These are phyloP conservation scores for Megathymus violae DNA, from an alignment of 1,140 invertebrate species.

Conservation along the genomic window DNA sequence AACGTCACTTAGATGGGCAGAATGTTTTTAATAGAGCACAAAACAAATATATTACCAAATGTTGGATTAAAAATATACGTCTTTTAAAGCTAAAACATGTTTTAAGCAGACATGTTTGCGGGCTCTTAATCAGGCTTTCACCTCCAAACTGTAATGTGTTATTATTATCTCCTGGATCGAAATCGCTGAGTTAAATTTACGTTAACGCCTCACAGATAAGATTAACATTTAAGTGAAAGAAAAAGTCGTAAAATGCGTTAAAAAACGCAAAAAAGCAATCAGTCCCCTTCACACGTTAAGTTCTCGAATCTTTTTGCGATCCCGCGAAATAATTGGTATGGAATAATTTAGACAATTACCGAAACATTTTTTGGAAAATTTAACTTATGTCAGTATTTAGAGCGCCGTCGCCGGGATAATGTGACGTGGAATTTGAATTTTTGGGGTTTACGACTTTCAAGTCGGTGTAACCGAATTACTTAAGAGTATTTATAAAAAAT, in stretches of 20 bases:
- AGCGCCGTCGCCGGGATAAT: too few species aligned
- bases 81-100: neutral
- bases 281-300: constrained; percentile 2
- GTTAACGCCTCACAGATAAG: constrained; percentile 19
- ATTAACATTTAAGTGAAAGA: constrained; percentile 1
- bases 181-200: constrained; percentile 25
- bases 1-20: too few species aligned
- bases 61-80: too few species aligned
- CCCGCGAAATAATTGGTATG: constrained; percentile 9
- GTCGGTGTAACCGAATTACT: too few species aligned
- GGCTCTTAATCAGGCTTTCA: constrained; percentile 15
- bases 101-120: constrained; percentile 9
- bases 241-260: neutral
- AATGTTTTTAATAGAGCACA: too few species aligned
- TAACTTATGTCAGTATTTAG: constrained; percentile 3
- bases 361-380: constrained; percentile 7
- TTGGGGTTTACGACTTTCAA: neutral
- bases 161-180: constrained; percentile 15
- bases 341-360: constrained; percentile 16
- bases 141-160: constrained; percentile 5
- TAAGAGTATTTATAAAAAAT: too few species aligned
- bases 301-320: constrained; percentile 1
- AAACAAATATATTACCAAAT: too few species aligned
- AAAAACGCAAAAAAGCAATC: neutral
- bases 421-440: constrained; percentile 8